Base-by-base conservation (phyloP, 2,797 vertebrate species). In the Synanceia verrucosa region DNA sequence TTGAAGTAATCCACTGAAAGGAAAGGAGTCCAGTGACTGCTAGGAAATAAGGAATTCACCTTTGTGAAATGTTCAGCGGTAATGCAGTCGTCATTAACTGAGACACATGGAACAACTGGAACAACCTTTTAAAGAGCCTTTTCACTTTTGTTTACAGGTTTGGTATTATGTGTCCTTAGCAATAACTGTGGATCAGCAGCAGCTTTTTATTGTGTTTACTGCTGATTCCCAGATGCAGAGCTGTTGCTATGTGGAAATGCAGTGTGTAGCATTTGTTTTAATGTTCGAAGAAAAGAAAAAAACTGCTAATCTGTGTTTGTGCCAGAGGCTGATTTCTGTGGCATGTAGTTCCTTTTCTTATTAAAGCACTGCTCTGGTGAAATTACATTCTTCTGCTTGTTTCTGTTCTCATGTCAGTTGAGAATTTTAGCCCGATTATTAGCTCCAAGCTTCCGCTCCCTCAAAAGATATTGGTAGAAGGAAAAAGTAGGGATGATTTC, bases 241-340 rank as follows among this genome's bases (percentile, higher is more conserved):
- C 53, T 50, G 43, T 39, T 78, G 70, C 41, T 52, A 23, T 65
- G 48, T 64, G 53, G 62, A 63, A 63, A 64, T 44, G 53, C 60
- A 79, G 80, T n/a, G 70, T 79, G 73, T 80, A 68, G 48, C 63
- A 64, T 84, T 84, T 28, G 46, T 78, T 84, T 81, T 73, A 61
- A 84, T 78, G 64, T 72, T 78, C 47, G 44, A 51, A 50, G 29
- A 51, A 44, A 44, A 46, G 3, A 43, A 43, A 24, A 67, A 85
- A 73, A 73, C 57, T 58, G 23, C 69, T 86, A 57, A 84, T 86
- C 61, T 61, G 37, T 79, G 39, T 88, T 83, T 85, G 78, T 75
- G 81, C 88, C 65, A 37, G 75, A 78, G 81, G 84, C 85, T 72
- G 61, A 86, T 82, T 81, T 84, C 61, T 60, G 56, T 33, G 44